These are phyloP conservation scores for Nephrotoma appendiculata DNA, from an alignment of 2,888 invertebrate genomes.

Conservation along the genomic window DNA sequence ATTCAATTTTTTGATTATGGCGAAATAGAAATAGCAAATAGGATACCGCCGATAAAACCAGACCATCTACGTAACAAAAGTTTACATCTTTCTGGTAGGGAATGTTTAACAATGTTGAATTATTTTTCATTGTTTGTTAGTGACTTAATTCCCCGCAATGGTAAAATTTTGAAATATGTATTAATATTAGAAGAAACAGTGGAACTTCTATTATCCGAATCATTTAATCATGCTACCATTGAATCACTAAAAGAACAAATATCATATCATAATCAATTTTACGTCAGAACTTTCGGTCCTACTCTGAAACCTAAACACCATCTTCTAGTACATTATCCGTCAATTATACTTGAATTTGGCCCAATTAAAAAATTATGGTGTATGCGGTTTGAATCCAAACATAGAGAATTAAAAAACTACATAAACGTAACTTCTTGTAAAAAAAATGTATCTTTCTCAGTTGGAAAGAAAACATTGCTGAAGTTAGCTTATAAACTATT, in stretches of 20 bases:
- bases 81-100: slow-evolving; percentile 11
- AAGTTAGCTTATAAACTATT: neutral
- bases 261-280: neutral
- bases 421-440: slow-evolving; percentile 9
- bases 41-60: slow-evolving; percentile 5
- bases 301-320: slow-evolving; percentile 11
- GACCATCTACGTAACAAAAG: slow-evolving; percentile 10
- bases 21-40: slow-evolving; percentile 10
- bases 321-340: slow-evolving; percentile 10
- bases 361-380: slow-evolving; percentile 10
- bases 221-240: neutral
- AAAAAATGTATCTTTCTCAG: slow-evolving; percentile 8
- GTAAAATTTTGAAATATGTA: slow-evolving; percentile 9
- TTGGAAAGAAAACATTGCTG: neutral
- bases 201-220: neutral
- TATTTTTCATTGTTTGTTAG: slow-evolving; percentile 9
- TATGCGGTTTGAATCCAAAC: slow-evolving; percentile 10
- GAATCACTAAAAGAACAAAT: neutral
- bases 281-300: slow-evolving; percentile 5
- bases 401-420: slow-evolving; percentile 9
- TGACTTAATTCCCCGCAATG: slow-evolving; percentile 10
- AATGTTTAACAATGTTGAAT: slow-evolving; percentile 10
- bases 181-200: neutral
- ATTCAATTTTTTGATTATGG: slow-evolving; percentile 11
- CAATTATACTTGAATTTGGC: slow-evolving; percentile 7